A percentile compares a stretch with the other conserved stretches of the same genome.
These are phyloP conservation scores for Danionella dracula DNA, from an alignment of 2,797 vertebrate species.

Conservation along the genomic window DNA sequence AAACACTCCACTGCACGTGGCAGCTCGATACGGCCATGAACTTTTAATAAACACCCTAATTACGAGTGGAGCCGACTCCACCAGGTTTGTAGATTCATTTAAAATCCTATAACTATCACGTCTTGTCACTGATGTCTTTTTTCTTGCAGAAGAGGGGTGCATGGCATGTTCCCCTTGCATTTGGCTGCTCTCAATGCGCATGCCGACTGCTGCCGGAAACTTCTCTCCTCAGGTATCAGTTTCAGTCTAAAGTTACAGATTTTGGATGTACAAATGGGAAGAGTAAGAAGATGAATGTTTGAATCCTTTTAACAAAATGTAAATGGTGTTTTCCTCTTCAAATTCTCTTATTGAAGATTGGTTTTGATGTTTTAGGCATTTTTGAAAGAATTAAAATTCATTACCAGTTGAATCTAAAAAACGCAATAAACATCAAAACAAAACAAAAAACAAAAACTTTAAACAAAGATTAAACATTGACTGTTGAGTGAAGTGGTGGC, in stretches of 20 bases:
- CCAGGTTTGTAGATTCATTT: constrained; percentile 69
- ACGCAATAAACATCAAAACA: too few species aligned
- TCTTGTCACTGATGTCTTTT: background rate
- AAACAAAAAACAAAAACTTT: too few species aligned
- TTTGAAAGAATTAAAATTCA: too few species aligned
- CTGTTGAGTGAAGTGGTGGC: too few species aligned
- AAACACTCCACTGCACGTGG: constrained; percentile 93
- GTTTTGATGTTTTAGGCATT: too few species aligned
- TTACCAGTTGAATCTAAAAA: too few species aligned
- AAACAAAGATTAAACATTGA: too few species aligned
- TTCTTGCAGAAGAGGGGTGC: constrained; percentile 81
- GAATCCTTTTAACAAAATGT: too few species aligned
- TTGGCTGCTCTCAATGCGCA: constrained; percentile 92
- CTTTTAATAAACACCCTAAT: constrained; percentile 95
- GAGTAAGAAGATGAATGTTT: background rate
- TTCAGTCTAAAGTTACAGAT: background rate
- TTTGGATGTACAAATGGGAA: background rate
- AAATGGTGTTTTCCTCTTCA: too few species aligned
- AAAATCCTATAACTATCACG: background rate
- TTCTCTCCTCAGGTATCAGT: constrained; percentile 75
- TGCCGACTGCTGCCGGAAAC: constrained; percentile 92
- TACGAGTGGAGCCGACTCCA: constrained; percentile 88
- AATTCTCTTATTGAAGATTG: too few species aligned
- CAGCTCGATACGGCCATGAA: constrained; percentile 89
- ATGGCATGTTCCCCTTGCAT: constrained; percentile 95